Evolutionary conservation across 2,888 invertebrate species (phyloP).

Genomic region (Rhyacophila evoluta): DNA sequence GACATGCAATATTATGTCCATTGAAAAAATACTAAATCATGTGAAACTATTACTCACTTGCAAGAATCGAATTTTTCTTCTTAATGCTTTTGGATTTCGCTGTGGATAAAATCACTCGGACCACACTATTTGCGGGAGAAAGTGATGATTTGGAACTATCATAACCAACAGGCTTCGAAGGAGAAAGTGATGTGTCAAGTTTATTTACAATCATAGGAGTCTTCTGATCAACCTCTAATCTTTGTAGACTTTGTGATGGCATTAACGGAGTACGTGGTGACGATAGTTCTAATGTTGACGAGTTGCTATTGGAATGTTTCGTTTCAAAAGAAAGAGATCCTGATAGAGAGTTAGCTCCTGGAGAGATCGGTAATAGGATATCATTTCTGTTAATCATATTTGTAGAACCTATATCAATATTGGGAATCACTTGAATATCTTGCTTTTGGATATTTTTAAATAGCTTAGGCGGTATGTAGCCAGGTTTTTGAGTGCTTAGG

Average conservation of each 20-base stretch:
- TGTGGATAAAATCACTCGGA: slow-evolving; percentile 70
- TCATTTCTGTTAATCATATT: slow-evolving; percentile 48
- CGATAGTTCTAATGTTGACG: slow-evolving; percentile 39
- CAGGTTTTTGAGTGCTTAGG: slow-evolving; percentile 55
- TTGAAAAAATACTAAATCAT: too few species aligned
- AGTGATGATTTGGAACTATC: slow-evolving; percentile 56
- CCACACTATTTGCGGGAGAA: slow-evolving; percentile 68
- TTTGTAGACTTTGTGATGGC: slow-evolving; percentile 52
- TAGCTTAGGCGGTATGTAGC: slow-evolving; percentile 58
- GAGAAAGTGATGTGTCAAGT: slow-evolving; percentile 36
- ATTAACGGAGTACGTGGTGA: slow-evolving; percentile 48
- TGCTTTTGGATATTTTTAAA: slow-evolving; percentile 63
- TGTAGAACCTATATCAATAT: slow-evolving; percentile 48
- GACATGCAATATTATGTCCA: too few species aligned
- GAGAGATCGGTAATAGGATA: slow-evolving; percentile 40
- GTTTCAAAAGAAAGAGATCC: slow-evolving; percentile 40
- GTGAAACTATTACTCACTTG: slow-evolving; percentile 73
- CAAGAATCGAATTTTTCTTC: slow-evolving; percentile 80
- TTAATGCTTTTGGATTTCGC: slow-evolving; percentile 75
- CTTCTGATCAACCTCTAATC: slow-evolving; percentile 56
- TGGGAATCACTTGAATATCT: slow-evolving; percentile 62
- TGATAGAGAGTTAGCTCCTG: slow-evolving; percentile 4
- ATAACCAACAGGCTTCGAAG: slow-evolving; percentile 39
- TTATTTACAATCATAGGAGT: slow-evolving; percentile 59
- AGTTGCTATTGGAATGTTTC: slow-evolving; percentile 45